These are phyloP conservation scores for Rhagologus leucostigma DNA, from an alignment of 2,113 vertebrate species.

Conservation along the genomic window DNA sequence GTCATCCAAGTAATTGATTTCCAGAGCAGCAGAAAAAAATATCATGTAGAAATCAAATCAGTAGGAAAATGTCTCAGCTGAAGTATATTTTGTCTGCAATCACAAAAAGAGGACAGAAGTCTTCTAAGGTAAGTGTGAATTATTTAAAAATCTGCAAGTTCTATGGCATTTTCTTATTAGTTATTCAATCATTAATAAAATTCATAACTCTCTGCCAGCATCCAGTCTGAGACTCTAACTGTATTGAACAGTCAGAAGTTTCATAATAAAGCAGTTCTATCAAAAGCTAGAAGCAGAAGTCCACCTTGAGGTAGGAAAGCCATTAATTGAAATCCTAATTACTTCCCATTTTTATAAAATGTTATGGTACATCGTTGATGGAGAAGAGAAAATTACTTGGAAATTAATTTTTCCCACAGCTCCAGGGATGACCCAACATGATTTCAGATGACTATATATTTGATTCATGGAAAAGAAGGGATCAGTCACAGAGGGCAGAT, in stretches of 20 bases:
- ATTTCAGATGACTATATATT: background rate
- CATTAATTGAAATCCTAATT: background rate
- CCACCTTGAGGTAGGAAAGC: background rate
- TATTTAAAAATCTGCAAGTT: conserved; percentile 22
- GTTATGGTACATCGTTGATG: background rate
- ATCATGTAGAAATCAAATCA: background rate
- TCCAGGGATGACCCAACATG: background rate
- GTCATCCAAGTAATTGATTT: conserved; percentile 13
- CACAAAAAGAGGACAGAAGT: conserved; percentile 3
- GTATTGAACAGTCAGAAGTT: background rate
- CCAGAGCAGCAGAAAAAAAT: background rate
- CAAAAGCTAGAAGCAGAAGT: background rate
- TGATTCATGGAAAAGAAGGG: background rate
- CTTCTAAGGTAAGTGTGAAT: conserved; percentile 12
- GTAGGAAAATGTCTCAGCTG: background rate
- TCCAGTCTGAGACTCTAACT: background rate
- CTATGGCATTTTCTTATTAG: background rate
- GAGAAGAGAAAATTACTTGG: background rate
- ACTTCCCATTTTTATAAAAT: background rate
- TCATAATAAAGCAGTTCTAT: background rate
- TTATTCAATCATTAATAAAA: conserved; percentile 36
- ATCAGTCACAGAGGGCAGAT: background rate
- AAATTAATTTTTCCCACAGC: background rate
- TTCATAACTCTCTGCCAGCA: background rate
- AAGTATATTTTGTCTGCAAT: background rate